Conservation (phyloP, 2,797 vertebrate genomes). For the Galago senegalensis region DNA sequence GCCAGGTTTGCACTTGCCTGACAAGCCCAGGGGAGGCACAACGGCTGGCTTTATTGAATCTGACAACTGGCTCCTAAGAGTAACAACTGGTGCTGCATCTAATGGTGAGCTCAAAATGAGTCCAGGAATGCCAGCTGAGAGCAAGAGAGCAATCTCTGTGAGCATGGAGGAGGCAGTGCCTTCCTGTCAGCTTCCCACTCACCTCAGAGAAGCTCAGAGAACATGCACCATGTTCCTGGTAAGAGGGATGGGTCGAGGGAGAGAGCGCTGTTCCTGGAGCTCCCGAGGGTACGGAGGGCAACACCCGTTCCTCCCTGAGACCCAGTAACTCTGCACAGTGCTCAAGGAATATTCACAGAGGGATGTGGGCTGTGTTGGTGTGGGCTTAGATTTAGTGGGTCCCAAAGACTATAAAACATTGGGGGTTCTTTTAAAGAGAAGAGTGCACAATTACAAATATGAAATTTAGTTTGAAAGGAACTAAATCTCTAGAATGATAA, state of each 20-base stretch:
- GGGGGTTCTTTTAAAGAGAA: neutral
- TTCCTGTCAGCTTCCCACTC: neutral
- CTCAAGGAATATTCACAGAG: neutral
- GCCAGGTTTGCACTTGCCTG: neutral
- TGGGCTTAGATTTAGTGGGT: neutral
- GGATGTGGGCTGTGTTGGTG: no score
- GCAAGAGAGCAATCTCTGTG: rapidly evolving
- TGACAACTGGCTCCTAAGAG: neutral
- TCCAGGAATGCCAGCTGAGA: neutral
- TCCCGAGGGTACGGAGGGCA: rapidly evolving
- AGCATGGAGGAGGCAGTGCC: neutral
- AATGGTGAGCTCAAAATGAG: neutral
- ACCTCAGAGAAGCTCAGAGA: neutral
- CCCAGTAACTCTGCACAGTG: rapidly evolving
- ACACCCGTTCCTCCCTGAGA: neutral
- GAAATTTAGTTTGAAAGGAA: neutral
- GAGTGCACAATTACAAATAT: neutral
- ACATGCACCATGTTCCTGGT: rapidly evolving
- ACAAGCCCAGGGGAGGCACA: neutral
- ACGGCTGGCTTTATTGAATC: neutral
- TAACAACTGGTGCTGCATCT: neutral
- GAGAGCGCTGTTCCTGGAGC: neutral
- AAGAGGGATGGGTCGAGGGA: neutral
- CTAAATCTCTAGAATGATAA: neutral
- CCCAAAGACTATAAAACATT: neutral